These are phyloP conservation scores for Oxycera nigricornis DNA, from an alignment of 2,888 invertebrate species.

Conservation along the genomic window DNA sequence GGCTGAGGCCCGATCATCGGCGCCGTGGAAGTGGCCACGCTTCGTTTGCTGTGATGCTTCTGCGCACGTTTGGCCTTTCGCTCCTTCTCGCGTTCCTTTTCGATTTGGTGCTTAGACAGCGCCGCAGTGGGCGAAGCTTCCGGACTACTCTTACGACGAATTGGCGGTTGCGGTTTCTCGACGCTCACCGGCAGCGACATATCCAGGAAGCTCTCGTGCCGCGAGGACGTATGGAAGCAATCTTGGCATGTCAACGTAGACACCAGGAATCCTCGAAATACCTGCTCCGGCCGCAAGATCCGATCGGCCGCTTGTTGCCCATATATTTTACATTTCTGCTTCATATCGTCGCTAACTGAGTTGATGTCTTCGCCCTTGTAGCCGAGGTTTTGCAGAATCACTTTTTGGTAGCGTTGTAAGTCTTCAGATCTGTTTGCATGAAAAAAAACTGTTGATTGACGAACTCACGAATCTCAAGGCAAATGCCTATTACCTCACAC, in stretches of 20 bases:
- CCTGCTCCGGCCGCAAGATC: constrained; percentile 82
- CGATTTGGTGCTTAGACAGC: constrained; percentile 67
- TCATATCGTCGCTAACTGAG: constrained; percentile 78
- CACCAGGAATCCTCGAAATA: constrained; percentile 92
- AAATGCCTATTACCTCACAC: constrained; percentile 68
- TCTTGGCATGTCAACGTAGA: constrained; percentile 90
- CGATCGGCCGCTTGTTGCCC: constrained; percentile 81
- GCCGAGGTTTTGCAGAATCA: constrained; percentile 80
- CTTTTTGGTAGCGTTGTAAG: constrained; percentile 79
- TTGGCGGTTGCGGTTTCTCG: constrained; percentile 76
- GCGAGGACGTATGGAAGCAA: constrained; percentile 84
- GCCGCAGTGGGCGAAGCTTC: constrained; percentile 51
- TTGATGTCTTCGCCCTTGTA: constrained; percentile 77
- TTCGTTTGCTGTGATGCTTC: constrained; percentile 55
- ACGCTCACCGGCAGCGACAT: constrained; percentile 88
- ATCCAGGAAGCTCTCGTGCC: constrained; percentile 93
- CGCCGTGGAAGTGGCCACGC: neutral
- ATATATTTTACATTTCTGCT: constrained; percentile 81
- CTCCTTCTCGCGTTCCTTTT: constrained; percentile 66
- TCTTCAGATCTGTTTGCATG: constrained; percentile 67
- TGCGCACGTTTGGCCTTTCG: constrained; percentile 61
- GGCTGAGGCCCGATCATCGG: neutral
- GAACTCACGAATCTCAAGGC: neutral
- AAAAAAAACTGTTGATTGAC: neutral
- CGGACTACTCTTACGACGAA: constrained; percentile 64